A percentile compares a stretch with the other conserved stretches of the same genome.
Evolutionary conservation across 2,888 invertebrate species (phyloP).

Genomic region (Spilosoma lubricipeda): DNA sequence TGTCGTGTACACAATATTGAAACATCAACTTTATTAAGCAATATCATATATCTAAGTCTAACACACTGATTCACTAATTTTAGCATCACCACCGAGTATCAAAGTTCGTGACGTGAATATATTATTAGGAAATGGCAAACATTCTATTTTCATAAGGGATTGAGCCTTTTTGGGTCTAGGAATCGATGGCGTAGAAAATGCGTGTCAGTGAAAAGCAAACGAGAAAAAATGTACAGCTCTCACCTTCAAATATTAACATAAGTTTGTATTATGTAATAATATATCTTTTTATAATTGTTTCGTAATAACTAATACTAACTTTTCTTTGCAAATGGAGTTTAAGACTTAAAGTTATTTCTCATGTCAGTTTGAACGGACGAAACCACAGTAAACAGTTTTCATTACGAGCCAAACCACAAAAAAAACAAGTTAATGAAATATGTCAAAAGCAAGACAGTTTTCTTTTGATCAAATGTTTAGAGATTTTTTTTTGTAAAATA

Average conservation of each 20-base stretch:
- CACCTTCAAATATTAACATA: neutral
- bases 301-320: neutral
- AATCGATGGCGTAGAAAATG: constrained; percentile 9
- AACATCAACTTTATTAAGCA: neutral
- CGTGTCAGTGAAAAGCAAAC: constrained; percentile 6
- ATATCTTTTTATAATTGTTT: neutral
- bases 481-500: neutral
- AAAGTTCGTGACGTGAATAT: constrained; percentile 29
- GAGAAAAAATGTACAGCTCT: neutral
- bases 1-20: neutral
- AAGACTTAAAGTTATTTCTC: neutral
- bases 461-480: neutral
- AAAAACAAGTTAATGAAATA: neutral
- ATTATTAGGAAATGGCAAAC: constrained; percentile 42
- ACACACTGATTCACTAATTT: neutral
- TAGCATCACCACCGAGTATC: constrained; percentile 15
- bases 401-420: neutral
- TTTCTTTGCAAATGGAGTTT: neutral
- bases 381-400: neutral
- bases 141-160: constrained; percentile 49
- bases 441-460: neutral
- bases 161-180: constrained; percentile 31
- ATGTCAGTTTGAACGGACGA: neutral
- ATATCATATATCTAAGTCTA: neutral
- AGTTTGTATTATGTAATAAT: neutral